Evolutionary conservation across 2,797 vertebrate species (phyloP).

Genomic region (Poecilia velifera): DNA sequence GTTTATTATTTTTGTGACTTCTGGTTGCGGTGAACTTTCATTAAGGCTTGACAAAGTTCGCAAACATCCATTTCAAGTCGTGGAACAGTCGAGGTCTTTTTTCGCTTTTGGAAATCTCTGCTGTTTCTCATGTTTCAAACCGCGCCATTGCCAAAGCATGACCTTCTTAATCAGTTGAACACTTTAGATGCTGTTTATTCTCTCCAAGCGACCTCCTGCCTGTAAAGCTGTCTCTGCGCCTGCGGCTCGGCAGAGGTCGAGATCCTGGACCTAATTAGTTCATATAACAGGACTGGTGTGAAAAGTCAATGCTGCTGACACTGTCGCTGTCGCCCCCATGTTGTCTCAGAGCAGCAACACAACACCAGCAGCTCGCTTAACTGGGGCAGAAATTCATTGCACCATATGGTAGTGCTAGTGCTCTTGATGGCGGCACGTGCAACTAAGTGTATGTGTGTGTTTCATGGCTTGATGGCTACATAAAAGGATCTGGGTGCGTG

Average conservation of each 20-base stretch:
- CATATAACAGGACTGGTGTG: slow-evolving; percentile 61
- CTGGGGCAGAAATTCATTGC: slow-evolving; percentile 66
- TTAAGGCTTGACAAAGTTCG: background rate
- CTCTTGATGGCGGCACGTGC: slow-evolving; percentile 15
- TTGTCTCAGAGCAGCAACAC: slow-evolving; percentile 37
- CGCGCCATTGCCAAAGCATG: slow-evolving; percentile 22
- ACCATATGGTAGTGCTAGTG: slow-evolving; percentile 54
- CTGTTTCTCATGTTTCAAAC: slow-evolving; percentile 7
- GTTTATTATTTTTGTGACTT: background rate
- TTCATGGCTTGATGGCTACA: slow-evolving; percentile 29
- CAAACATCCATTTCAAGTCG: background rate
- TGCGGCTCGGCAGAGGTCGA: slow-evolving; percentile 32
- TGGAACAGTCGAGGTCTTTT: background rate
- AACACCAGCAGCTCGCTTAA: slow-evolving; percentile 48
- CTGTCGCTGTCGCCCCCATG: slow-evolving; percentile 49
- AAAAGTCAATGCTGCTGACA: slow-evolving; percentile 63
- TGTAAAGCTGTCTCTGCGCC: slow-evolving; percentile 36
- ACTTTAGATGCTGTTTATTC: slow-evolving; percentile 45
- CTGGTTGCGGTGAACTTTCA: background rate
- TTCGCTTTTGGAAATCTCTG: background rate
- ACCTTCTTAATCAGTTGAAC: slow-evolving; percentile 18
- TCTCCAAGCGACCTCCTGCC: slow-evolving; percentile 15
- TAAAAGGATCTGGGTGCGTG: background rate
- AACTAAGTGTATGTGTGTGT: slow-evolving; percentile 22
- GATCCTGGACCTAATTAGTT: slow-evolving; percentile 61